These are phyloP conservation scores for Anguilla megastoma DNA, from an alignment of 2,797 vertebrate genomes.

Conservation along the genomic window DNA sequence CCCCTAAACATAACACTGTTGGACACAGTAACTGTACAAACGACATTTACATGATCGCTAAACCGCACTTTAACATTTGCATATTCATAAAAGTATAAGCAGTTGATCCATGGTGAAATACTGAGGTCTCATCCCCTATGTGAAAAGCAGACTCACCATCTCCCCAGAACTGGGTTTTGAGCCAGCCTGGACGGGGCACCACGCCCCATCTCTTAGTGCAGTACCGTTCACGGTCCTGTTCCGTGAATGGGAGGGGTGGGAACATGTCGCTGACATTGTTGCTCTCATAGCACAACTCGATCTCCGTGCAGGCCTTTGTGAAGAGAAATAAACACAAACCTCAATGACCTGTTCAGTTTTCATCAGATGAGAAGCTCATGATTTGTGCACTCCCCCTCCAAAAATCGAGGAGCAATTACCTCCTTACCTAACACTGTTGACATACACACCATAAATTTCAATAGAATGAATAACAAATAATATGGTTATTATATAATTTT, in stretches of 20 bases:
- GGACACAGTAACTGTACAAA: not conserved
- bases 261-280: constrained; percentile 92
- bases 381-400: not conserved
- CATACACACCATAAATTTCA: not conserved
- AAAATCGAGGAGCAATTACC: not conserved
- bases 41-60: not conserved
- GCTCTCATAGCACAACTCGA: constrained; percentile 84
- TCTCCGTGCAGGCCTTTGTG: constrained; percentile 87
- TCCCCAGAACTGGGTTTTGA: constrained; percentile 83
- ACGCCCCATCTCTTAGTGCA: constrained; percentile 82
- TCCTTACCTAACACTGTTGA: not conserved
- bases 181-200: constrained; percentile 75
- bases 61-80: not conserved
- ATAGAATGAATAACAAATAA: not conserved
- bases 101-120: not conserved
- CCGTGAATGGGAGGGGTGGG: constrained; percentile 78
- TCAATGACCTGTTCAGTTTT: not conserved
- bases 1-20: not conserved
- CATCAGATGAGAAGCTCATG: not conserved
- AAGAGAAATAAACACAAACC: not conserved
- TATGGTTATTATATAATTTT: not conserved
- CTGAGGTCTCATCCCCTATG: not conserved
- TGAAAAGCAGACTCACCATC: constrained; percentile 65
- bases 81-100: not conserved
- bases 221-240: constrained; percentile 71